These are phyloP conservation scores for Epinephelus lanceolatus DNA, from an alignment of 2,113 vertebrate genomes.

Conservation along the genomic window DNA sequence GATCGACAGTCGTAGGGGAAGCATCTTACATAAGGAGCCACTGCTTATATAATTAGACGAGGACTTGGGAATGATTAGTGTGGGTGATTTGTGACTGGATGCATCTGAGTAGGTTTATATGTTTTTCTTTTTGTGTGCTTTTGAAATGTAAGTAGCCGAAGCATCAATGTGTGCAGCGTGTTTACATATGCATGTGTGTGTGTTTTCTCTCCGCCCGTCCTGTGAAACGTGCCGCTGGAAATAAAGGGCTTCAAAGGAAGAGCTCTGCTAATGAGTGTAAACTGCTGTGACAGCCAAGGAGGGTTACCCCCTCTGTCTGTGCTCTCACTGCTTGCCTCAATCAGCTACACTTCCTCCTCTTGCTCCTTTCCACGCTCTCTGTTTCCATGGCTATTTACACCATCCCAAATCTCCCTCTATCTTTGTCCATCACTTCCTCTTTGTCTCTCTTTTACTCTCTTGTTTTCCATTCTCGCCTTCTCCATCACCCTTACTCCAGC, in stretches of 20 bases:
- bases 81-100: slow-evolving; percentile 50
- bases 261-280: slow-evolving; percentile 76
- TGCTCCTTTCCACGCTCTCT: slow-evolving; percentile 36
- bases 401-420: slow-evolving; percentile 23
- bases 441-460: slow-evolving; percentile 5
- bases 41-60: slow-evolving; percentile 74
- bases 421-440: slow-evolving; percentile 7
- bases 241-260: slow-evolving; percentile 73
- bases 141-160: slow-evolving; percentile 14
- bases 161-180: slow-evolving; percentile 2
- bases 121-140: slow-evolving; percentile 22
- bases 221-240: slow-evolving; percentile 64
- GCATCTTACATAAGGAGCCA: slow-evolving; percentile 69
- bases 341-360: slow-evolving; percentile 36
- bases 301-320: slow-evolving; percentile 62
- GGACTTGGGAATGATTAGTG: slow-evolving; percentile 50
- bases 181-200: slow-evolving; percentile 25
- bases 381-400: slow-evolving; percentile 27
- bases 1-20: slow-evolving; percentile 60
- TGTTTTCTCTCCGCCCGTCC: slow-evolving; percentile 19
- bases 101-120: slow-evolving; percentile 28
- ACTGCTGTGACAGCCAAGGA: slow-evolving; percentile 71
- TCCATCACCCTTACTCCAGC: slow-evolving; percentile 9
- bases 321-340: slow-evolving; percentile 37
- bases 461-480: slow-evolving; percentile 12